Evolutionary conservation across 2,797 vertebrate species (phyloP), one percentile per base, ranked within the genome.

Genomic region (Karalla daura): DNA sequence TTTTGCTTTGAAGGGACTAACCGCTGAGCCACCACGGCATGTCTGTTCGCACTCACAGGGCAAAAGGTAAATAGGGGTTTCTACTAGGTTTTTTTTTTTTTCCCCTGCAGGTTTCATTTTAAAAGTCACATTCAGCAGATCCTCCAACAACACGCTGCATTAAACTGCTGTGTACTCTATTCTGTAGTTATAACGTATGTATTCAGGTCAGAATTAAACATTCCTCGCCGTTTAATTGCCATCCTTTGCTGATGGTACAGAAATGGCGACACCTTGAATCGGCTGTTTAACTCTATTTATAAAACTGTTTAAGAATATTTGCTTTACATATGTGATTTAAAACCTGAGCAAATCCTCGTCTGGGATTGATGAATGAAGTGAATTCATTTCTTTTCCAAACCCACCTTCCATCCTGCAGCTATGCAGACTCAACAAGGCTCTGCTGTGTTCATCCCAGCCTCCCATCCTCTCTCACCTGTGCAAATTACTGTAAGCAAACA

Each of bases 401-500:
- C n/a, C n/a, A 18, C 36, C 52, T 65, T 73, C 53, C 70, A 52
- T 52, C 72, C 62, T 62, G 47, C 17, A 27, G 63, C 6, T 54
- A 77, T 10, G 37, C 30, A 77, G 40, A 20, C 63, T 23, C 33
- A 82, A 90, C 84, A 91, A 87, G 83, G 77, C 80, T 44, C 24
- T 20, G 71, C 83, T 83, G 76, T 86, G 40, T 86, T 77, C 74
- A 39, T 54, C 46, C 73, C 52, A 33, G 74, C 64, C 44, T 63
- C 81, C 76, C 70, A 52, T 76, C 83, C 77, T 84, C 76, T 66
- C 77, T 89, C 89, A 92, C 91, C 91, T 92, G 89, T 89, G 85
- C 81, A 91, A 92, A 90, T 90, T 76, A 84, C 84, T 55, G 80
- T 63, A 63, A 67, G 85, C 81, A 91, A 89, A 90, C 89, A 90